A percentile compares a stretch with the other conserved stretches of the same genome.
Evolutionary conservation across 2,888 invertebrate genomes (phyloP).

Genomic region (Zootermopsis nevadensis): DNA sequence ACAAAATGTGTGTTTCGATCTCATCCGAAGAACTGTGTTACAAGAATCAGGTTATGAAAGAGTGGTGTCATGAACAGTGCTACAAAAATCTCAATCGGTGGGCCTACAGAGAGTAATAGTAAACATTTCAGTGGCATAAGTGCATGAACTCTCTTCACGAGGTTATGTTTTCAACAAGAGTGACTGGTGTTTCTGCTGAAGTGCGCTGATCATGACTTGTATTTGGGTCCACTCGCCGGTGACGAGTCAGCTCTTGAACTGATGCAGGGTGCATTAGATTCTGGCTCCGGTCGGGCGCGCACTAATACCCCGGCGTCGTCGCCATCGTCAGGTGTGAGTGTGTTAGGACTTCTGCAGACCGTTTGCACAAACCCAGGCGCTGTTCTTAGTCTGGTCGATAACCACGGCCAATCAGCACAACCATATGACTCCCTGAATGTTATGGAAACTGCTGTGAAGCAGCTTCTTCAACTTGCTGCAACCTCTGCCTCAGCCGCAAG

Average conservation of each 20-base stretch:
- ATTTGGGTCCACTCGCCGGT: not conserved
- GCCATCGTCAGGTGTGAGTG: conserved; percentile 39
- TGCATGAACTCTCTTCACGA: too few species aligned
- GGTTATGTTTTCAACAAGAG: too few species aligned
- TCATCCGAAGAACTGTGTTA: too few species aligned
- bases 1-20: too few species aligned
- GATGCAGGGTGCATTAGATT: conserved; percentile 22
- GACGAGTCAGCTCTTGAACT: not conserved
- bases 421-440: conserved; percentile 23
- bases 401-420: not conserved
- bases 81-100: too few species aligned
- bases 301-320: not conserved
- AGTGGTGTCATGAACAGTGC: too few species aligned
- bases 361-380: conserved; percentile 50
- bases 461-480: conserved; percentile 47
- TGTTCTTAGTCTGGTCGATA: not conserved
- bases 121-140: too few species aligned
- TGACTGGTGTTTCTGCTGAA: not conserved
- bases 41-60: too few species aligned
- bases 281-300: conserved; percentile 3
- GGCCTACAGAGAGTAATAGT: too few species aligned
- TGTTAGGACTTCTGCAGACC: conserved; percentile 51
- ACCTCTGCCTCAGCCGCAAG: not conserved
- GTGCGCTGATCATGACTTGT: not conserved
- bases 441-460: conserved; percentile 50